These are phyloP conservation scores for Daktulosphaira vitifoliae DNA, from an alignment of 1,140 invertebrate species.

Conservation along the genomic window DNA sequence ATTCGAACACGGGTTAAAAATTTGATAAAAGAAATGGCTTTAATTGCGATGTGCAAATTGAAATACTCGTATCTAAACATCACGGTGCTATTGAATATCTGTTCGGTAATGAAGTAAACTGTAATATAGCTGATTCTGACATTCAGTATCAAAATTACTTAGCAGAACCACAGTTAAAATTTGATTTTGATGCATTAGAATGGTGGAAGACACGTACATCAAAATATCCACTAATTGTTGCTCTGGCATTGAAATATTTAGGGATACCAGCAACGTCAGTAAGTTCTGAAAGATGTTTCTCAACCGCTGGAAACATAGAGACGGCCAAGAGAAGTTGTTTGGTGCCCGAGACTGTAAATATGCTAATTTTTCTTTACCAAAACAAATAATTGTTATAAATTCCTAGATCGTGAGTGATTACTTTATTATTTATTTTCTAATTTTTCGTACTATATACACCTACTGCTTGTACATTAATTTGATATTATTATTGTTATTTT, in stretches of 20 bases:
- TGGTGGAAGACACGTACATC: background rate
- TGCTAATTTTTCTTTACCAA: constrained; percentile 35
- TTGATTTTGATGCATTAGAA: constrained; percentile 12
- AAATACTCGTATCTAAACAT: no score
- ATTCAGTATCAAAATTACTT: constrained; percentile 6
- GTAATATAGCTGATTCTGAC: no score
- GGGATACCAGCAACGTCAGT: constrained; percentile 37
- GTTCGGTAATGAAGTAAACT: no score
- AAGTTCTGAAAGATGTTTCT: constrained; percentile 38
- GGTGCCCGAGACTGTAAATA: constrained; percentile 31
- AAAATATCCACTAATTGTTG: constrained; percentile 2
- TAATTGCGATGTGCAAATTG: no score
- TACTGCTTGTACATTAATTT: no score
- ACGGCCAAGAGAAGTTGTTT: constrained; percentile 19
- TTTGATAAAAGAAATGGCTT: no score
- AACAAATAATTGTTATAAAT: constrained; percentile 20
- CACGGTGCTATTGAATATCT: no score
- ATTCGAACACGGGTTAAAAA: no score
- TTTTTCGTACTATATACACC: no score
- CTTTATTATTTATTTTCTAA: no score
- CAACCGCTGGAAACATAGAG: constrained; percentile 37
- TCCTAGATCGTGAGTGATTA: no score
- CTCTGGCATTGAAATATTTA: constrained; percentile 37
- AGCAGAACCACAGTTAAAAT: constrained; percentile 20
- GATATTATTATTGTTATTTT: no score